Base-by-base conservation (phyloP, 2,888 invertebrate species). In the Timandra comae region DNA sequence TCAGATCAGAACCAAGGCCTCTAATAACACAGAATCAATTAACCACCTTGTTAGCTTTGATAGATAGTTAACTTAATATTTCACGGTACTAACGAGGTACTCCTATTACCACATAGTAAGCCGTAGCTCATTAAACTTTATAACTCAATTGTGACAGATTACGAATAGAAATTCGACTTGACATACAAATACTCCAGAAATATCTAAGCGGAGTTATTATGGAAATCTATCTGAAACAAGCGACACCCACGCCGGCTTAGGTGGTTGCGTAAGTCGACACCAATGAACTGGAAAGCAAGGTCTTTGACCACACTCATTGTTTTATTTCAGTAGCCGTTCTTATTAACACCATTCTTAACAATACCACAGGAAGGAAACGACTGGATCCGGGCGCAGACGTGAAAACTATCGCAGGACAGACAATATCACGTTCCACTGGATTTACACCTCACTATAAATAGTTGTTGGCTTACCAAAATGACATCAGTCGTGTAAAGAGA, bases 271-370 rank as follows among this genome's bases (percentile, higher is more conserved):
- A 80, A 82, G 74, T 64, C 64, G 70, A 46, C 64, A 61, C 68
- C 82, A 82, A 64, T 81, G 75, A 73, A 84, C 74, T 80, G 84
- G 81, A 84, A 84, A 79, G 77, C 85, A 84, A 84, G 85, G 85
- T 82, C 85, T 80, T 66, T 62, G 72, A 63, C 66, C 67, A 63
- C 52, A 62, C 62, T 63, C 67, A 81, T 82, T 82, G 81, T 82
- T 70, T 72, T 71, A 76, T 71, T 75, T 67, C 61, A 62, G 63
- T 63, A 50, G 70, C 66, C 71, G 81, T 77, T 78, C 75, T 74
- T 75, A 80, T 81, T 85, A 77, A 63, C 56, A 63, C 52, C 73
- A 81, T 73, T 82, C 61, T 63, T 76, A 76, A 85, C 85, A 85
- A 85, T 85, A 80, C 74, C 73, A 71, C 81, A 80, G 82, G 85